Base-by-base conservation (phyloP, 2,113 vertebrate genomes). In the Castor canadensis region DNA sequence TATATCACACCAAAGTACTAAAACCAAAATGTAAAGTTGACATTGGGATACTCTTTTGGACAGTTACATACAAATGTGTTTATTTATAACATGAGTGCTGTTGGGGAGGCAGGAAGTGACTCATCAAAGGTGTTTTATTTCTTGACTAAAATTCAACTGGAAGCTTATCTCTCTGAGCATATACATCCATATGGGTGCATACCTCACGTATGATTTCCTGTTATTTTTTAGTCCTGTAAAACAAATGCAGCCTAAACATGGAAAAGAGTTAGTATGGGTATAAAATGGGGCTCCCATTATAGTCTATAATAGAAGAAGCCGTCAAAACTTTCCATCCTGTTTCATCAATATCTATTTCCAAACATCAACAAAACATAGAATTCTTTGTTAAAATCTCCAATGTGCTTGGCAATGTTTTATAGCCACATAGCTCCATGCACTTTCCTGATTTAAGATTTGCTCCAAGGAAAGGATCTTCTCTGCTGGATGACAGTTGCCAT, bases 61-160 rank as follows among this genome's bases (percentile, higher is more conserved):
- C 32, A 58, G 5, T 87, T 56, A 12, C 32, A 26, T 77, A 91
- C 52, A 96, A 97, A 82, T 40, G 40, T 40, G 12, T 45, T 62
- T 96, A 73, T 97, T 98, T 97, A 75, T 97, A 84, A 43, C 35
- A 30, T 62, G 19, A 76, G 47, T n/a, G 1, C 60, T 56, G 26
- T 54, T 19, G 80, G 32, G 45, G 64, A 82, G 30, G 60, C 35
- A 89, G 95, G 96, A 97, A 96, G 75, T 92, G 62, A 86, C 47
- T 97, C 87, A 93, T 90, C 45, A 67, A 52, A 94, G 58, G 47
- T 83, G 5, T 96, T 98, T 97, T 92, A 89, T 96, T 97, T 76
- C 54, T 60, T 72, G 38, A 67, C 66, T 93, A 32, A 73, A 69
- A 77, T 86, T 94, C 43, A 79, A 40, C 64, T 95, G 76, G 56